phyloP scores from a whole-genome alignment of 2,113 vertebrate genomes.

The Anhinga anhinga region DNA sequence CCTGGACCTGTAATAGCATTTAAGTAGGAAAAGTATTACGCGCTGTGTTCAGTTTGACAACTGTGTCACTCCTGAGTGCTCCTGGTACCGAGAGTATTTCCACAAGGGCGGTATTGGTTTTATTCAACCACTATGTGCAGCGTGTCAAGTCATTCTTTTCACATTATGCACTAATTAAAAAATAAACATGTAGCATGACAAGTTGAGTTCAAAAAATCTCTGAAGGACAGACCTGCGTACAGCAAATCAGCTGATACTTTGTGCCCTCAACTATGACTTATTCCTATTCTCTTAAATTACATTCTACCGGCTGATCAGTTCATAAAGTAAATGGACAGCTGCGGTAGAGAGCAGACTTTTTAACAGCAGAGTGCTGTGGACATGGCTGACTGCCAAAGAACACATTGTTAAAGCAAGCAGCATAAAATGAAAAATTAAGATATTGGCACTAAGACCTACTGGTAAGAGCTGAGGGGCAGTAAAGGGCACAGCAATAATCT shows the following conservation, averaged over 20 bases:
- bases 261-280: slow-evolving; percentile 20
- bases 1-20: not conserved
- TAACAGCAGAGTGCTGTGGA: slow-evolving; percentile 9
- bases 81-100: not conserved
- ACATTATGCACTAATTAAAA: not conserved
- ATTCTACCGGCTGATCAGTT: not conserved
- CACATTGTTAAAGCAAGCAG: slow-evolving; percentile 53
- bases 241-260: not conserved
- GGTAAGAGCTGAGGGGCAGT: slow-evolving; percentile 39
- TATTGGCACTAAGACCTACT: slow-evolving; percentile 14
- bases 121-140: not conserved
- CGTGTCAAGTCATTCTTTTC: not conserved
- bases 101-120: not conserved
- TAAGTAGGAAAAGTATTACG: not conserved
- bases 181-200: not conserved
- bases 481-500: slow-evolving; percentile 41
- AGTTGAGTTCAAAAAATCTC: not conserved
- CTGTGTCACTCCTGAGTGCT: not conserved
- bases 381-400: slow-evolving; percentile 55
- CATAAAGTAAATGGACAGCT: slow-evolving; percentile 57
- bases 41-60: not conserved
- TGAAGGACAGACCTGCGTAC: slow-evolving; percentile 1
- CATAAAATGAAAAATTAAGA: slow-evolving; percentile 60
- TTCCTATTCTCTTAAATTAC: slow-evolving; percentile 22
- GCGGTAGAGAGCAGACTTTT: slow-evolving; percentile 41